Evolutionary conservation across 30 jellyfish, hydroid and myxozoan species (phyloP).

Genomic region (Aurelia aurita): DNA sequence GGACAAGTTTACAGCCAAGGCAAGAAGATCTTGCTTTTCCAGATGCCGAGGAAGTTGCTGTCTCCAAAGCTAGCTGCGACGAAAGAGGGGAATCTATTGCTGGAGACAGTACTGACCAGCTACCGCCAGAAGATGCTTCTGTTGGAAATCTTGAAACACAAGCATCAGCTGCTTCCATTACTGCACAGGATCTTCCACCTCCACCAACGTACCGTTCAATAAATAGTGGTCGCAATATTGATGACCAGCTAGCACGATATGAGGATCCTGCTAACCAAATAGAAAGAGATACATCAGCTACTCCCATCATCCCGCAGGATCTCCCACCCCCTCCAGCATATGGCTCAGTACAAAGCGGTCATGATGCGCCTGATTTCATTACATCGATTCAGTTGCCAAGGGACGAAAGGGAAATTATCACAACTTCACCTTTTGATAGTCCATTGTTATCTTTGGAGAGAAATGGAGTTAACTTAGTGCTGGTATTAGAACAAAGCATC

Average conservation of each 20-base stretch:
- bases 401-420: slow-evolving; percentile 10
- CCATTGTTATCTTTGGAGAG: slow-evolving; percentile 62
- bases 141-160: background rate
- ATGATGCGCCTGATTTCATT: slow-evolving; percentile 1
- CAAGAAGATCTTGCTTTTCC: background rate
- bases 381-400: background rate
- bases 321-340: slow-evolving; percentile 53
- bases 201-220: background rate
- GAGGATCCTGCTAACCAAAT: background rate
- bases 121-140: background rate
- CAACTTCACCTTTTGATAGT: slow-evolving; percentile 18
- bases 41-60: background rate
- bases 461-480: slow-evolving; percentile 77
- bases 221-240: too few relatives aligned
- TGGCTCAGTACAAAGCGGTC: slow-evolving; percentile 3
- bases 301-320: background rate
- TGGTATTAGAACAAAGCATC: slow-evolving; percentile 77
- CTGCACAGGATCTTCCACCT: background rate
- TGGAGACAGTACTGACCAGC: background rate
- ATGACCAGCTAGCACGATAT: too few relatives aligned
- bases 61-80: background rate
- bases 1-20: slow-evolving; percentile 36
- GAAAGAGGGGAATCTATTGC: background rate
- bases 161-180: background rate
- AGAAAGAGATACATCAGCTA: background rate